Conservation (phyloP, 1,140 invertebrate species). For the Brachionus koreanus region DNA sequence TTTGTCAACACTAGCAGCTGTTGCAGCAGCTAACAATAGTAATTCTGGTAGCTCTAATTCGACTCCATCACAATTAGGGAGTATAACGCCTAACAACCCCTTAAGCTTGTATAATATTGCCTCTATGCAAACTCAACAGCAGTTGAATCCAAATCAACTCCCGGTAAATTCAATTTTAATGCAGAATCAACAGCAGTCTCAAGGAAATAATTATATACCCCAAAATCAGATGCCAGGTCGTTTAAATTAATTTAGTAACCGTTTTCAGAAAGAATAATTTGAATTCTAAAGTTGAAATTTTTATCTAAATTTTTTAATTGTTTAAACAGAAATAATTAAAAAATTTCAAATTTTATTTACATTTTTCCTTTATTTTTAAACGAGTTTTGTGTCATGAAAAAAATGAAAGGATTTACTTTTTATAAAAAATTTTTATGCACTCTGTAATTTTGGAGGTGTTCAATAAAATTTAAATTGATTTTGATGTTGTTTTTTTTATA, state of each 20-base stretch:
- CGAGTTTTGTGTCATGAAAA: neutral
- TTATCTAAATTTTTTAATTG: neutral
- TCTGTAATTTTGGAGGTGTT: neutral
- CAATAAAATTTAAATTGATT: neutral
- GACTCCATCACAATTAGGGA: constrained; percentile 3
- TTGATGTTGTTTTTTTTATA: too few relatives aligned
- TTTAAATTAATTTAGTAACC: neutral
- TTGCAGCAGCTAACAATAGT: neutral
- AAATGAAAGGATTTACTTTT: neutral
- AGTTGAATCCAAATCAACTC: constrained; percentile 19
- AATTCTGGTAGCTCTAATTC: neutral
- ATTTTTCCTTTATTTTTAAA: constrained; percentile 18
- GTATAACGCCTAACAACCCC: neutral
- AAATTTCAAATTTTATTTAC: neutral
- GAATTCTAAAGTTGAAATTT: neutral
- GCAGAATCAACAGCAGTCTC: neutral
- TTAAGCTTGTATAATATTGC: neutral
- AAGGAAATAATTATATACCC: neutral
- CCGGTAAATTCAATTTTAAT: neutral
- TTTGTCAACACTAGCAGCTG: neutral
- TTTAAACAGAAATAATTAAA: neutral
- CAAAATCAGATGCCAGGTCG: neutral
- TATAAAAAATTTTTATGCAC: neutral
- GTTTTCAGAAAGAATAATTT: neutral
- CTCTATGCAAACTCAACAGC: neutral